Evolutionary conservation across 1,140 invertebrate genomes (phyloP).

Genomic region (Aethina tumida): DNA sequence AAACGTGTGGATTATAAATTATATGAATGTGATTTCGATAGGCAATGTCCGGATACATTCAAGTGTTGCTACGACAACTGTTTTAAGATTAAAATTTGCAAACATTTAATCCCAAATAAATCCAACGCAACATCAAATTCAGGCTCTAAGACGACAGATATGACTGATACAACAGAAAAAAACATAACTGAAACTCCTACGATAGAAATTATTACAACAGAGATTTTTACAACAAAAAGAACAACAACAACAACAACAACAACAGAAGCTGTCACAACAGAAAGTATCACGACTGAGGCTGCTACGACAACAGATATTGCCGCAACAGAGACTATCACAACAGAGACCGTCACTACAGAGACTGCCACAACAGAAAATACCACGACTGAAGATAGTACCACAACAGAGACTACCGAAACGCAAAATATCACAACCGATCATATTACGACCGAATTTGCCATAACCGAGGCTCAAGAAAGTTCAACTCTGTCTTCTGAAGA

Average conservation of each 20-base stretch:
- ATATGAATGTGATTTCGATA: too few relatives aligned
- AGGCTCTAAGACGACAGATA: slow-evolving; percentile 1
- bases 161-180: not conserved
- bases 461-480: not conserved
- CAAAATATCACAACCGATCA: not conserved
- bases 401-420: not conserved
- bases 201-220: too few relatives aligned
- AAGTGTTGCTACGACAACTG: slow-evolving; percentile 7
- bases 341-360: not conserved
- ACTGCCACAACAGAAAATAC: not conserved
- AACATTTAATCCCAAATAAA: not conserved
- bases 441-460: not conserved
- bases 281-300: not conserved
- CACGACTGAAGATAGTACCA: not conserved
- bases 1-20: too few relatives aligned
- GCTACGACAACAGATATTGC: not conserved
- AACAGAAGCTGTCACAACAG: slow-evolving; percentile 4
- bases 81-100: too few relatives aligned
- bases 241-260: not conserved
- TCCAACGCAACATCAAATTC: not conserved
- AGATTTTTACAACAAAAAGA: too few relatives aligned
- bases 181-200: too few relatives aligned
- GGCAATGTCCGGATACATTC: slow-evolving; percentile 8
- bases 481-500: slow-evolving; percentile 4
- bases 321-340: not conserved